These are phyloP conservation scores for Platycheirus albimanus DNA, from an alignment of 2,888 invertebrate genomes.

Conservation along the genomic window DNA sequence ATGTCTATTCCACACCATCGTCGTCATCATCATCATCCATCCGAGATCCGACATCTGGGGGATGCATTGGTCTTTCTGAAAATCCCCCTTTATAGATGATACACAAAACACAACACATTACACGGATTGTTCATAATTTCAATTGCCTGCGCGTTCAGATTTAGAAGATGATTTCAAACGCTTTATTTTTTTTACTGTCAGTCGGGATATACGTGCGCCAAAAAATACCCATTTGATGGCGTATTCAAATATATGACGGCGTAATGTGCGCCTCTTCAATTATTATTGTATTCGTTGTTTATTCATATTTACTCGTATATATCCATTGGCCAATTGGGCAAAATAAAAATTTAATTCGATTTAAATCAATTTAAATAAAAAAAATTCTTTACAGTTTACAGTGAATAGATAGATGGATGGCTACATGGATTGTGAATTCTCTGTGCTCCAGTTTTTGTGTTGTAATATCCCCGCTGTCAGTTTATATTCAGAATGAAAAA, in stretches of 20 bases:
- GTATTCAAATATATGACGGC: background rate
- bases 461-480: background rate
- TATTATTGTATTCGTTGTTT: slow-evolving; percentile 25
- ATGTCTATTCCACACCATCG: slow-evolving; percentile 53
- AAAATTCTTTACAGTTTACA: slow-evolving; percentile 64
- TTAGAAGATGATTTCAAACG: slow-evolving; percentile 64
- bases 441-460: slow-evolving; percentile 9
- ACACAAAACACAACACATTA: no score
- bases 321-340: slow-evolving; percentile 38
- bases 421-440: background rate
- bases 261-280: slow-evolving; percentile 35
- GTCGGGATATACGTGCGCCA: slow-evolving; percentile 54
- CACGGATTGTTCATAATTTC: slow-evolving; percentile 65
- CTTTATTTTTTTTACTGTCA: slow-evolving; percentile 45
- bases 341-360: slow-evolving; percentile 64
- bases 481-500: background rate
- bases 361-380: slow-evolving; percentile 72
- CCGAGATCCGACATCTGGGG: slow-evolving; percentile 48
- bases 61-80: slow-evolving; percentile 18
- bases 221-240: slow-evolving; percentile 41
- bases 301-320: slow-evolving; percentile 14
- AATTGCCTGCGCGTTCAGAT: slow-evolving; percentile 67
- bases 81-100: slow-evolving; percentile 28
- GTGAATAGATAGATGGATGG: slow-evolving; percentile 4
- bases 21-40: slow-evolving; percentile 10